phyloP scores from a whole-genome alignment of 2,113 vertebrate genomes.

The Carlito syrichta region DNA sequence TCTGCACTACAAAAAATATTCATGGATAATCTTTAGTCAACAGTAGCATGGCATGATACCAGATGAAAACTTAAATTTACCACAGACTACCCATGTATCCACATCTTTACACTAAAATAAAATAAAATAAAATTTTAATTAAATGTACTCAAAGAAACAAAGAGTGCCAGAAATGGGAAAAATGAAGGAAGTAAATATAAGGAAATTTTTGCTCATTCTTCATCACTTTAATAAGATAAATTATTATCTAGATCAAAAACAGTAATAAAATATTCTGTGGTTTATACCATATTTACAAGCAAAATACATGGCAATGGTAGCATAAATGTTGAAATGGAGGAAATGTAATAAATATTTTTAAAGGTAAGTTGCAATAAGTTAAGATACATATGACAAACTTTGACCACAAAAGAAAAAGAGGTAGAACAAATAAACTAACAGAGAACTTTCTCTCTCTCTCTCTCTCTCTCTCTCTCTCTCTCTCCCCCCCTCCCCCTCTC shows the following conservation, averaged over 20 bases:
- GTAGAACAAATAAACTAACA: background rate
- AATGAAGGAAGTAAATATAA: background rate
- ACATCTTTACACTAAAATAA: no score
- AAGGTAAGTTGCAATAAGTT: background rate
- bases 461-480: no score
- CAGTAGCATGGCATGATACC: background rate
- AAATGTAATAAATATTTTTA: background rate
- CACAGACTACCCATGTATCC: no score
- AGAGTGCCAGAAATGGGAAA: background rate
- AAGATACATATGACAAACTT: background rate
- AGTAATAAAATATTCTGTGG: background rate
- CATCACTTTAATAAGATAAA: background rate
- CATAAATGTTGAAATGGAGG: background rate
- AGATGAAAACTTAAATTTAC: background rate
- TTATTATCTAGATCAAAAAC: background rate
- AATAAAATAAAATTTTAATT: no score
- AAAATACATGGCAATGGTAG: background rate
- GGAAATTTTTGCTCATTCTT: background rate
- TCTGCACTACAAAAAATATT: background rate
- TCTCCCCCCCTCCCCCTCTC: no score
- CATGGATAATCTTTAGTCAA: background rate
- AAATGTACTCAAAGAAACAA: background rate
- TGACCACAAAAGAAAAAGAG: background rate
- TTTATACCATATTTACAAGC: background rate
- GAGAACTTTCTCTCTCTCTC: no score